Base-by-base conservation (phyloP, 2,888 invertebrate species). In the Cantharis nigra region DNA sequence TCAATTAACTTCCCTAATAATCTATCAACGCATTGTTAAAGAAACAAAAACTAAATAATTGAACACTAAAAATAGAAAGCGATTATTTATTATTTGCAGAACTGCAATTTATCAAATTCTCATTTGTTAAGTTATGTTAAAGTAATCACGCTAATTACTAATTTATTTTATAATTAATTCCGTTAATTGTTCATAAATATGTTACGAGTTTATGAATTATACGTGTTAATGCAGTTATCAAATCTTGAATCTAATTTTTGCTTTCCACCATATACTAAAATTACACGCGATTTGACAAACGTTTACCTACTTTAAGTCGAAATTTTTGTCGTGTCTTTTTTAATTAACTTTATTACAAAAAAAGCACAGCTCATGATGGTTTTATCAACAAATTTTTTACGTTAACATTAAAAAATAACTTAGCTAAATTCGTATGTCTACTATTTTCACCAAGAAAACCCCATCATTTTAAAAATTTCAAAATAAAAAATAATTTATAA, bases 1-100 rank as follows among this genome's bases (percentile, higher is more conserved):
- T 23, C 70, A 74, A 74, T 74, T 74, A 74, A 74, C 69, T 74
- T 69, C 69, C 74, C 63, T 74, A 74, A 72, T 74, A 69, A 63
- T 63, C 69, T 74, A 69, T 74, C 69, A 74, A 63, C 74, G 63
- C 63, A 26, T 67, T 69, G 72, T 69, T 69, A 49, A 26, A 33
- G n/a, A 13, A 49, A 20, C 67, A 16, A 64, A 63, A 64, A 71
- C 18, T 71, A 64, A 49, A 49, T n/a, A 49, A 49, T 49, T n/a
- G 49, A 49, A 49, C 49, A 49, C 49, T 49, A 49, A 49, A 49
- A 49, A 49, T 49, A 49, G 49, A 49, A 49, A 49, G 3, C 49
- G n/a, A 49, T 49, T 49, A 49, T 49, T 49, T 49, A 49, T 49
- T 49, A 18, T 20, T 65, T 65, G 20, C 16, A 65, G 18, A 7